Conservation (phyloP, 1,140 invertebrate genomes). For the Argopecten irradians region DNA sequence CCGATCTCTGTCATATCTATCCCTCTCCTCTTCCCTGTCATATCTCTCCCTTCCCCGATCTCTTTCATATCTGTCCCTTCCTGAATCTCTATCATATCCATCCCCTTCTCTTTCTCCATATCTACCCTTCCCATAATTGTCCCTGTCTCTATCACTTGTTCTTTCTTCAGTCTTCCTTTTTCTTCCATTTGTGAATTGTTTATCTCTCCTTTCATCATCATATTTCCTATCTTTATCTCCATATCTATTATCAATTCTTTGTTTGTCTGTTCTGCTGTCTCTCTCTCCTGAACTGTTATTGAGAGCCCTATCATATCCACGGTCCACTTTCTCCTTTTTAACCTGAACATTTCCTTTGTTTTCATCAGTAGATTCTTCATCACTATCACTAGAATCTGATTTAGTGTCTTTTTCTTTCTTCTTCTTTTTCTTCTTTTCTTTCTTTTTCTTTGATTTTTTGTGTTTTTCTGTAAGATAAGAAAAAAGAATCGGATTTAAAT, state of each 20-base stretch:
- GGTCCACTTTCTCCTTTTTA: constrained; percentile 54
- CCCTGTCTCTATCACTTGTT: constrained; percentile 34
- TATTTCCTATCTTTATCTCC: not conserved
- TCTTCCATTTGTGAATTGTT: not conserved
- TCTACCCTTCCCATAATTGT: not conserved
- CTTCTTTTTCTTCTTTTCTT: constrained; percentile 62
- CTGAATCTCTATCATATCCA: constrained; percentile 35
- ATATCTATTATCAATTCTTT: not conserved
- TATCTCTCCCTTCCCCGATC: constrained; percentile 48
- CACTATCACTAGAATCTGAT: constrained; percentile 41
- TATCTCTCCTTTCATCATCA: not conserved
- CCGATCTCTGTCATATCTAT: constrained; percentile 38
- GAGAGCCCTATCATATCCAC: constrained; percentile 52
- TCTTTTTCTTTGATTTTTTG: constrained; percentile 51
- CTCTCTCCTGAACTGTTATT: not conserved
- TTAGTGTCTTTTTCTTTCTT: constrained; percentile 56
- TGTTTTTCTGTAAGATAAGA: constrained; percentile 49
- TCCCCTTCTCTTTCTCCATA: constrained; percentile 47
- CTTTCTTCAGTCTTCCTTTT: not conserved
- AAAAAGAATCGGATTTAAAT: not conserved
- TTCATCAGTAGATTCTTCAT: constrained; percentile 32
- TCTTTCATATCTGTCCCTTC: not conserved
- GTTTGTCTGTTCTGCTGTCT: constrained; percentile 22
- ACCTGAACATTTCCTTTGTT: constrained; percentile 25
- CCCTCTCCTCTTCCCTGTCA: constrained; percentile 54